Base-by-base conservation (phyloP, 35 echinoderm and acorn worm genomes). In the Heliocidaris erythrogramma region DNA sequence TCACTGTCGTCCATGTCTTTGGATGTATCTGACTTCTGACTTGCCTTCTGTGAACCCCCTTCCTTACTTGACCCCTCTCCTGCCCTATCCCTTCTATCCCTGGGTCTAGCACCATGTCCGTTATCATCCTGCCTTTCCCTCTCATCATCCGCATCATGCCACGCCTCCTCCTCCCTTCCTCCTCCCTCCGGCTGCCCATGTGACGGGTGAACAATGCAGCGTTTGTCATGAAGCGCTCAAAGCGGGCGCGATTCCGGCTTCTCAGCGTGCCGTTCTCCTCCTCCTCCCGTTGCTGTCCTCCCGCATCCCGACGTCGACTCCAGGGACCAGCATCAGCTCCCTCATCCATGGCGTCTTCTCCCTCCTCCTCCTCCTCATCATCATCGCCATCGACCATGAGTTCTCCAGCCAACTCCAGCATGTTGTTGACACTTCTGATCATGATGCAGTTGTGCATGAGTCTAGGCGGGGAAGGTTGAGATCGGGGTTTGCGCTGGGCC, bases 381-480 rank as follows among this genome's bases (percentile, higher is more conserved):
- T n/a, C n/a, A n/a, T 94, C 92, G 42, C 93, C 92, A 49, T 96
- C 95, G 49, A 94, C 86, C 98, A 99, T 99, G 69, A 99, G 94
- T 49, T 99, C 98, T 60, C 97, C 95, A 1, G 98, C 98, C 48
- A 99, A 96, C 85, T 99, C 98, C 60, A 99, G 94, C 98, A 99
- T 99, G 92, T 99, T 99, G 91, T 96, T 99, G 89, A 99, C 97
- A 69, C 95, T 99, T 31, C 98, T 94, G 56, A 99, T 99, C 96
- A 97, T 99, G 60, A 99, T 97, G 95, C 98, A 97, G 91, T 95
- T 99, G 10, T 97, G 90, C 48, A 93, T 90, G 31, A 95, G 60
- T 21, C 95, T 92, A 7, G 95, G 59, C 32, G 88, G 84, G 0
- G 59, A 92, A 18, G 49, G 94, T 12, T 31, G 96, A 42, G 88